Evolutionary conservation across 2,113 vertebrate species (phyloP).

Genomic region (Microtus ochrogaster): DNA sequence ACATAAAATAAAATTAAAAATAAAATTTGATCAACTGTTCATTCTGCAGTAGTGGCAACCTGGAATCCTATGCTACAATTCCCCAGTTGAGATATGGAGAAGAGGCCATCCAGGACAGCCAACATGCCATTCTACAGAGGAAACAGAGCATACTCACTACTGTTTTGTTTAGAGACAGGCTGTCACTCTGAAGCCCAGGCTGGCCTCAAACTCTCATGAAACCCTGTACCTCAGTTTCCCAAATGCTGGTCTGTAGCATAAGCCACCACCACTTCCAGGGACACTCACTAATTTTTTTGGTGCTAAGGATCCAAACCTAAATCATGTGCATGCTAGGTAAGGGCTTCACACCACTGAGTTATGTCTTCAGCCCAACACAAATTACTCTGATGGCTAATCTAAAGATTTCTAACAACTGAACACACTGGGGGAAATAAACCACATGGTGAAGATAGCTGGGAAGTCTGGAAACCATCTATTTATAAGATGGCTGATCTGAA

Average conservation of each 20-base stretch:
- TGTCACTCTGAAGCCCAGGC: not conserved
- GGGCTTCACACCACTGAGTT: not conserved
- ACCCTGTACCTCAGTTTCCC: not conserved
- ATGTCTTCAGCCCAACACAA: not conserved
- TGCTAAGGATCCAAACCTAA: not conserved
- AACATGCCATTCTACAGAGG: not conserved
- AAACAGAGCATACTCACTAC: not conserved
- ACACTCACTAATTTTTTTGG: not conserved
- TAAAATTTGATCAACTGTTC: not conserved
- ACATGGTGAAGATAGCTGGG: not conserved
- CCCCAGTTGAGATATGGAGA: conserved; percentile 17
- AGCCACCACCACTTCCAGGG: not conserved
- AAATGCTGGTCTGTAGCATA: not conserved
- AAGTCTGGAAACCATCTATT: conserved; percentile 19
- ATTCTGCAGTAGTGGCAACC: not conserved
- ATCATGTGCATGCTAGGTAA: not conserved
- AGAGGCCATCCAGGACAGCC: not conserved
- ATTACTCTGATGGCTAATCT: not conserved
- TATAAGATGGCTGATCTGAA: not conserved
- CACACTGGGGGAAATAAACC: not conserved
- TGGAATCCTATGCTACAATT: not conserved
- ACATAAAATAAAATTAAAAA: too few relatives aligned
- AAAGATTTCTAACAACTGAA: conserved; percentile 13
- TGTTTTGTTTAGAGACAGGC: not conserved
- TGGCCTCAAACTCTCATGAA: not conserved